Evolutionary conservation across 2,888 invertebrate species (phyloP).

Genomic region (Spicauda simplicius): DNA sequence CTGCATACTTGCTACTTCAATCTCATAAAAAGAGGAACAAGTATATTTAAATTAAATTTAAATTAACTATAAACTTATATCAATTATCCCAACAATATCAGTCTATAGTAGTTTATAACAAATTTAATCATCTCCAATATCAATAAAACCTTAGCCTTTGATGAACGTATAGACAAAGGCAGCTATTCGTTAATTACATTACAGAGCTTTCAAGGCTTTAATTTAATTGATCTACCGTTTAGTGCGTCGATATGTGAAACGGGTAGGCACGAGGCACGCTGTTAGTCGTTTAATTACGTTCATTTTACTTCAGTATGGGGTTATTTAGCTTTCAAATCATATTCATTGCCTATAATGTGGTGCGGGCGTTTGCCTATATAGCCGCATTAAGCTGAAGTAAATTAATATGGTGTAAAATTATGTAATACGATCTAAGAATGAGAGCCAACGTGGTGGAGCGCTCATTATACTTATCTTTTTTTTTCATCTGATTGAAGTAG

Average conservation of each 20-base stretch:
- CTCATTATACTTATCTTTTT: no score
- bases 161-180: slow-evolving; percentile 18
- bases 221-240: slow-evolving; percentile 39
- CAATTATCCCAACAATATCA: not conserved
- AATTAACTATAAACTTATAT: not conserved
- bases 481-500: no score
- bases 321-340: not conserved
- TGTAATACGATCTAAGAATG: not conserved
- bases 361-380: not conserved
- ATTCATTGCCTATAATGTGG: not conserved
- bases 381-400: not conserved
- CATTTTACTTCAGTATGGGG: slow-evolving; percentile 1
- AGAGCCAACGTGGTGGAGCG: no score
- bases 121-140: slow-evolving; percentile 19
- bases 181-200: slow-evolving; percentile 35
- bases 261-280: slow-evolving; percentile 30
- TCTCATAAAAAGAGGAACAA: no score
- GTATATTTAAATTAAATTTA: not conserved
- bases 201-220: slow-evolving; percentile 32
- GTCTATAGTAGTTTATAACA: not conserved
- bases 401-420: not conserved
- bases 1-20: no score
- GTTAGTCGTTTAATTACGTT: slow-evolving; percentile 13
- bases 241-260: slow-evolving; percentile 32
- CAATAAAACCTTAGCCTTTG: slow-evolving; percentile 16